These are phyloP conservation scores for Medauroidea extradentata DNA, from an alignment of 1,140 invertebrate genomes.

Conservation along the genomic window DNA sequence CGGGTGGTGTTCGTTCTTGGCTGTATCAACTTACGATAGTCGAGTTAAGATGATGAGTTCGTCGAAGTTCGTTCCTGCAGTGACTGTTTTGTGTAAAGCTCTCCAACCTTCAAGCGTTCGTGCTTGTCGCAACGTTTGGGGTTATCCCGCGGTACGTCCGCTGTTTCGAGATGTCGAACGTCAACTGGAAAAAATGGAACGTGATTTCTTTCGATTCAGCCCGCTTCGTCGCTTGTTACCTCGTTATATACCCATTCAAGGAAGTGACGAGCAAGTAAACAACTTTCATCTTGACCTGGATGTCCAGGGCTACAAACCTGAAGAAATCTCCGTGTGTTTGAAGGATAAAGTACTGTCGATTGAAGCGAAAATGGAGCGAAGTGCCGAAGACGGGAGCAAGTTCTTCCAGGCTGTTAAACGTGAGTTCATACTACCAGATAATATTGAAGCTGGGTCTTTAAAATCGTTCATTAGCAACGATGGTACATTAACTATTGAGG, in stretches of 20 bases:
- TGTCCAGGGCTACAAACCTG: slow-evolving; percentile 29
- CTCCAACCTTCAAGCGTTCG: too few relatives aligned
- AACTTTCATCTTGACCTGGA: slow-evolving; percentile 21
- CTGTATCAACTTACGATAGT: too few relatives aligned
- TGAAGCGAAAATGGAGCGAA: slow-evolving; percentile 29
- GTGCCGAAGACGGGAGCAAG: slow-evolving; percentile 30
- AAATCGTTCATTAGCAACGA: slow-evolving; percentile 34
- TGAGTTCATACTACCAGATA: slow-evolving; percentile 41
- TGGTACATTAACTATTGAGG: slow-evolving; percentile 41
- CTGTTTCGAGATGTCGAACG: slow-evolving; percentile 26
- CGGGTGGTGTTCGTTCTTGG: too few relatives aligned
- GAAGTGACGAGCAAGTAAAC: not conserved
- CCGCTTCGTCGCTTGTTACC: not conserved
- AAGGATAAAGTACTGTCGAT: slow-evolving; percentile 31
- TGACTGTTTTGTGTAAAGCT: too few relatives aligned
- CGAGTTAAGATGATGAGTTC: too few relatives aligned
- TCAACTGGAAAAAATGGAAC: slow-evolving; percentile 24
- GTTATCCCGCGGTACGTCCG: slow-evolving; percentile 10
- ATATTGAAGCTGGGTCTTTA: slow-evolving; percentile 36
- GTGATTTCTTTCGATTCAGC: slow-evolving; percentile 13
- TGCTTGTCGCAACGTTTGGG: too few relatives aligned
- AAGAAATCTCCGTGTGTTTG: slow-evolving; percentile 33
- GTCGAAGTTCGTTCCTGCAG: too few relatives aligned
- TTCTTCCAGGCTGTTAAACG: slow-evolving; percentile 40
- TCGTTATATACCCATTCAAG: slow-evolving; percentile 4